Evolutionary conservation across 2,888 invertebrate species (phyloP).

Genomic region (Hyalella azteca): DNA sequence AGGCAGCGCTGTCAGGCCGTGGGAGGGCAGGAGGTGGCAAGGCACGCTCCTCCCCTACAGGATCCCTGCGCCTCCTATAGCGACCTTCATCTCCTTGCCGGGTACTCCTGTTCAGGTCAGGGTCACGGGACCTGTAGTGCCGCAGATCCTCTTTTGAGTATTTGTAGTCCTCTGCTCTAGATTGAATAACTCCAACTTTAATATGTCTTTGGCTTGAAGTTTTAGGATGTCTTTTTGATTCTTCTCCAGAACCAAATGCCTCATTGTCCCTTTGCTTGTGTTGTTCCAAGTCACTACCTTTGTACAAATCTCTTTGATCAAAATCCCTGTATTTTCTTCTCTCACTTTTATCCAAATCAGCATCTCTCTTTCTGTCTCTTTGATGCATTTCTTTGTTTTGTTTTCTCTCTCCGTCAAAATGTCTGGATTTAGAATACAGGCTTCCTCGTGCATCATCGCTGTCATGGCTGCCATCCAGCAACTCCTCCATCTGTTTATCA

Average conservation of each 20-base stretch:
- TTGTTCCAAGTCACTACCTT: background rate
- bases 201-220: too few species aligned
- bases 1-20: conserved; percentile 18
- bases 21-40: background rate
- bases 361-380: background rate
- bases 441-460: too few species aligned
- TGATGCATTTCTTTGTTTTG: too few species aligned
- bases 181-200: too few species aligned
- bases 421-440: too few species aligned
- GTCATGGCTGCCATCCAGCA: too few species aligned
- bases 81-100: background rate
- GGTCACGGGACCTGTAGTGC: background rate
- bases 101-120: background rate
- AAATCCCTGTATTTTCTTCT: background rate
- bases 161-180: background rate
- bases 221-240: too few species aligned
- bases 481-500: too few species aligned
- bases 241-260: background rate
- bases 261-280: background rate
- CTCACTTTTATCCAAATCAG: background rate
- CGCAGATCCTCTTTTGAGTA: background rate
- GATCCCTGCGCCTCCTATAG: conserved; percentile 25
- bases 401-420: too few species aligned
- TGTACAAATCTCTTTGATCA: background rate
- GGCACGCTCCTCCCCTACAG: conserved; percentile 19